Evolutionary conservation across 2,113 vertebrate genomes (phyloP), one percentile per base, ranked within the genome.

Genomic region (Numenius arquata): DNA sequence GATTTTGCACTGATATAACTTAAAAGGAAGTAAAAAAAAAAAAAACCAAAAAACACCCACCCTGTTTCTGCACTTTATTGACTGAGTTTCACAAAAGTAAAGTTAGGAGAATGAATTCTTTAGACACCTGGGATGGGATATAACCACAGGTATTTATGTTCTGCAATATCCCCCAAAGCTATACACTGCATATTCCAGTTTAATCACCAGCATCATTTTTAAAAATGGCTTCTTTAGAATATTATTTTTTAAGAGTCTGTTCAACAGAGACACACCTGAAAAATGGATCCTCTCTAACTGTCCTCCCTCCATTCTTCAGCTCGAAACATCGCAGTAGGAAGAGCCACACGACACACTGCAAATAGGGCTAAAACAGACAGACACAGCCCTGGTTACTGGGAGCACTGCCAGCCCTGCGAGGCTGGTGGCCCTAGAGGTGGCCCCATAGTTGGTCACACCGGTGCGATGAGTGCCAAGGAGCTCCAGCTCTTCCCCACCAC

Each of bases 301-400:
- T 98, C 95, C 98, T 98, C n/a, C 99, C 99, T 76, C 99, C 99
- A 2, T 98, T 98, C 18, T 96, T 98, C 85, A 98, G 97, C 98
- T 99, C 99, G 30, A 99, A 98, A 97, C 98, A 98, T 5, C 98
- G 98, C 25, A 99, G 98, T 6, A 99, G 97, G 90, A 99, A 97
- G 12, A 99, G 97, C 98, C 99, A 99, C 50, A 99, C 15, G 15
- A 99, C 87, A 56, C 98, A 99, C 95, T 99, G 99, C 74, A 99
- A 85, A 16, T 99, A 99, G 7, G 99, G 99, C 99, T 99, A 79
- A 59, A 97, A 93, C 29, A 82, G 48, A 96, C 84, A 96, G 3
- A 81, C 1, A 23, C 3, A 75, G 47, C 8, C 50, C 47, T 21
- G 77, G 12, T 73, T 48, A 86, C 68, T 41, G 4, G 4, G 83